Evolutionary conservation across 2,113 vertebrate genomes (phyloP).

Genomic region (Rhadina sibilatrix): DNA sequence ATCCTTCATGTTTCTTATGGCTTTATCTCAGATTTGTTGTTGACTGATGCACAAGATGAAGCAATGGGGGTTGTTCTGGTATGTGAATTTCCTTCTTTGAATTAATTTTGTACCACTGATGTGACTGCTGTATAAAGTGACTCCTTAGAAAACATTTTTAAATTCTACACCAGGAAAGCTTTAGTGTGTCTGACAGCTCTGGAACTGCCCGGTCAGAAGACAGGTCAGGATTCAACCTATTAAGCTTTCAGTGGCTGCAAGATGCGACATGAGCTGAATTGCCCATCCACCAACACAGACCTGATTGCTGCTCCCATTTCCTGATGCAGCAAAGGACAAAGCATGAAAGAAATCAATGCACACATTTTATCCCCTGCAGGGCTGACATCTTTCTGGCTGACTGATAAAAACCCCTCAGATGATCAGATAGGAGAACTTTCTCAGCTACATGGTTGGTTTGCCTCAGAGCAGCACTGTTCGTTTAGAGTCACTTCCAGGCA

Average conservation of each 20-base stretch:
- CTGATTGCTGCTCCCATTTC: neutral
- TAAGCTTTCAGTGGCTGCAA: neutral
- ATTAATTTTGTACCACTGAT: neutral
- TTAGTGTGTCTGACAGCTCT: neutral
- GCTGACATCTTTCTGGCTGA: neutral
- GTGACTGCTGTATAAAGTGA: rapidly evolving
- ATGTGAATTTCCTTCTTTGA: neutral
- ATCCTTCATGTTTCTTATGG: neutral
- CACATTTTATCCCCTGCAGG: neutral
- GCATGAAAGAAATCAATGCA: neutral
- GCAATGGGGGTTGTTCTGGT: neutral
- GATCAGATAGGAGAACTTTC: neutral
- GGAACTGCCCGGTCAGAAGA: neutral
- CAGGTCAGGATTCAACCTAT: neutral
- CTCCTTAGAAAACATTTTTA: neutral
- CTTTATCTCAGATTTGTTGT: neutral
- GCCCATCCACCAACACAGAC: neutral
- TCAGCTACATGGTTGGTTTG: neutral
- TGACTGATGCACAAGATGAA: neutral
- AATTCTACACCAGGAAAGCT: neutral
- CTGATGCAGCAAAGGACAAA: neutral
- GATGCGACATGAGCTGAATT: neutral
- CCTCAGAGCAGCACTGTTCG: neutral
- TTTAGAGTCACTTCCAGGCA: slow-evolving; percentile 21
- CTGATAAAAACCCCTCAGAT: neutral